phyloP scores from a whole-genome alignment of 2,888 invertebrate species.

The Vanessa cardui region DNA sequence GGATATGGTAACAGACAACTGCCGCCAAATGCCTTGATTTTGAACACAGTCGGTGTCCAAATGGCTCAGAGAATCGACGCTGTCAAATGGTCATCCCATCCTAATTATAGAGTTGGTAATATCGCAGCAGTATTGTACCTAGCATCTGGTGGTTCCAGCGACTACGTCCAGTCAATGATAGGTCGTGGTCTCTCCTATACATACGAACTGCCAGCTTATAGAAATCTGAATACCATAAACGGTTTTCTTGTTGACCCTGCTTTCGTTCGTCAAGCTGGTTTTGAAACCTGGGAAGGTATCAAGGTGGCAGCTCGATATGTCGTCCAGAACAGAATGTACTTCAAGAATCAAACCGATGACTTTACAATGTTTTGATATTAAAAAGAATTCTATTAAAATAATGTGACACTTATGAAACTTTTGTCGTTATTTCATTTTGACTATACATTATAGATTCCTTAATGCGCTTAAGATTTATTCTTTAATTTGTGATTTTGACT shows the following conservation, averaged over 20 bases:
- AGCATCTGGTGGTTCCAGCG: slow-evolving; percentile 85
- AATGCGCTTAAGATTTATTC: too few species aligned
- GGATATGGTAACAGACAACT: slow-evolving; percentile 66
- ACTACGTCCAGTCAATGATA: slow-evolving; percentile 66
- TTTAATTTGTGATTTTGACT: too few species aligned
- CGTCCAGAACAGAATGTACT: not conserved
- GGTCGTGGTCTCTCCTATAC: slow-evolving; percentile 84
- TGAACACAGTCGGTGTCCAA: slow-evolving; percentile 63
- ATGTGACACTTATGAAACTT: not conserved
- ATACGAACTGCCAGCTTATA: slow-evolving; percentile 83
- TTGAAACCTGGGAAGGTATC: slow-evolving; percentile 80
- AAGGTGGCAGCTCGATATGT: slow-evolving; percentile 19
- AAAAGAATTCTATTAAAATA: too few species aligned
- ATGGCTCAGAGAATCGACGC: slow-evolving; percentile 73
- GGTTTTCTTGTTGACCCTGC: slow-evolving; percentile 83
- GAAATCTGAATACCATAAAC: slow-evolving; percentile 31
- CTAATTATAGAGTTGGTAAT: slow-evolving; percentile 77
- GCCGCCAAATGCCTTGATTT: slow-evolving; percentile 73
- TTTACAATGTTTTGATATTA: too few species aligned
- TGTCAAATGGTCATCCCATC: slow-evolving; percentile 68
- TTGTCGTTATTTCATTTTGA: not conserved
- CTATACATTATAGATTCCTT: too few species aligned
- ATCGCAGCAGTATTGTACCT: slow-evolving; percentile 77
- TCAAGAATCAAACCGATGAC: not conserved
- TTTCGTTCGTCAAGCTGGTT: slow-evolving; percentile 80